phyloP scores from a whole-genome alignment of 2,113 vertebrate species.

The Nesogale talazaci region DNA sequence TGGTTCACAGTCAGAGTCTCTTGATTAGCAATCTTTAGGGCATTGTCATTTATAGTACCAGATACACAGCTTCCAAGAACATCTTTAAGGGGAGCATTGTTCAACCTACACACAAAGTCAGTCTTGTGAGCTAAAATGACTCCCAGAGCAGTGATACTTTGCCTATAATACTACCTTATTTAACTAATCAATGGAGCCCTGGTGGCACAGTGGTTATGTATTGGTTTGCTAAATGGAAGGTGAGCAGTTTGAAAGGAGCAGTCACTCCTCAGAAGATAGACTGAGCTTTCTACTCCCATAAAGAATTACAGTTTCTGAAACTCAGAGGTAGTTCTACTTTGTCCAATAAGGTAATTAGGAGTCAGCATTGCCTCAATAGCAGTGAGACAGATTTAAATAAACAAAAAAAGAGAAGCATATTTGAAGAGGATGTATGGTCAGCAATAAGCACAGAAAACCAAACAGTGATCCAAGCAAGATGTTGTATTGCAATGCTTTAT shows the following conservation, averaged over 20 bases:
- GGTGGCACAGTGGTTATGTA: no score
- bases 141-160: neutral
- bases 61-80: neutral
- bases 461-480: neutral
- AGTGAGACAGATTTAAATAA: neutral
- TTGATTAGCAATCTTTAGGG: neutral
- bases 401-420: neutral
- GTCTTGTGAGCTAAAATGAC: conserved; percentile 3
- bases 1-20: no score
- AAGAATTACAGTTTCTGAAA: no score
- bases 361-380: no score
- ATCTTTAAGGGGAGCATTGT: neutral
- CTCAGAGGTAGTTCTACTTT: no score
- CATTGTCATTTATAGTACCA: neutral
- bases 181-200: neutral
- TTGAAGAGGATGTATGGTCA: neutral
- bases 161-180: neutral
- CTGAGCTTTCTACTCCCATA: no score
- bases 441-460: neutral
- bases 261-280: no score
- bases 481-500: neutral
- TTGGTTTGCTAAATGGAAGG: no score
- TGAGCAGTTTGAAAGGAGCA: no score
- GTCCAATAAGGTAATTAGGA: no score
- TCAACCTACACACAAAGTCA: neutral